Evolutionary conservation across 2,113 vertebrate species (phyloP), one percentile per base, ranked within the genome.

Genomic region (Jacana jacana): DNA sequence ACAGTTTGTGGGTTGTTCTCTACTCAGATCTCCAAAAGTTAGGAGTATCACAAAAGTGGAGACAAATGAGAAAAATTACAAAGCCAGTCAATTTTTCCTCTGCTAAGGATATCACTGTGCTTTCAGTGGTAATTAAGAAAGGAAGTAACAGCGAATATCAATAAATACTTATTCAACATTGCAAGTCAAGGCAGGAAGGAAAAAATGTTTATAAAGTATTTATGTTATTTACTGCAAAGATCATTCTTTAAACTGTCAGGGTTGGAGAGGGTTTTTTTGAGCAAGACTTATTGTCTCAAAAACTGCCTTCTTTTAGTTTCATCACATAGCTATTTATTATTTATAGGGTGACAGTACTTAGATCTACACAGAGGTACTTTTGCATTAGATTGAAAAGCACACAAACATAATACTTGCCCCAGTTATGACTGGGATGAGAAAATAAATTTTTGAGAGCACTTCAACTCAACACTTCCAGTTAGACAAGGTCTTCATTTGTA

Each of bases 201-300:
- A 18, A 80, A 88, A 88, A 80, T 22, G 42, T 94, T 95, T 88
- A 90, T 96, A 44, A 94, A 93, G 44, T 71, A 96, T 93, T 96
- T 75, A 93, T 95, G 69, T 68, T 91, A 91, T 94, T 95, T 95
- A 88, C 77, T 64, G 48, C 49, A 86, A 92, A 96, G 69, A 93
- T 75, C 48, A 37, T 68, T 88, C 55, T 93, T 82, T 61, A 93
- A 68, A 23, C 66, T 97, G 87, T 70, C 94, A 85, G 33, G n/a
- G 37, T 61, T 77, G 19, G 1, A n/a, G n/a, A n/a, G n/a, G n/a
- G n/a, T 75, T 54, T 66, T 88, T 58, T 7, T n/a, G 49, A 90
- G 55, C 30, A 86, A 84, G 64, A 65, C 42, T 69, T 89, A 63
- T 60, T 42, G 66, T 72, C 40, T 77, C 49, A 80, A 77, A 89